Evolutionary conservation across 1,140 invertebrate species (phyloP), one percentile per base, ranked within the genome.

Genomic region (Steinernema khuongi): DNA sequence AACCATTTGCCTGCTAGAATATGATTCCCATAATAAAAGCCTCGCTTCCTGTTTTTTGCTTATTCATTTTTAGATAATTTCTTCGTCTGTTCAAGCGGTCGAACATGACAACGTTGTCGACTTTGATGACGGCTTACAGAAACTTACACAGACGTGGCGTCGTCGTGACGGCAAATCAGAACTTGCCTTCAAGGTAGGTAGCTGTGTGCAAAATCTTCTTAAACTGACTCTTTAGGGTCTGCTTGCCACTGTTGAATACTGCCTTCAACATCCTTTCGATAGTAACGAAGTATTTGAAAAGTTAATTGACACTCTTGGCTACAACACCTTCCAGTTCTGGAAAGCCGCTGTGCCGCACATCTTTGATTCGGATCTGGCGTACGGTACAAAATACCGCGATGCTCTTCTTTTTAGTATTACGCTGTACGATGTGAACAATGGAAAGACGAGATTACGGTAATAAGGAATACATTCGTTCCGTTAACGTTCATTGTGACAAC

Each of bases 371-470:
- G 83, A 84, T 72, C 77, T 84, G 74, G 43, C 72, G 0, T 79
- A 75, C 67, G 83, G 83, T 17, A 85, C 83, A 18, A 85, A 84
- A 70, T 84, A 81, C 50, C 43, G 83, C 32, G 83, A 84, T 67
- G 77, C 82, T 1, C 71, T 84, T 26, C 82, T 84, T 18, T 84
- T 84, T 69, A 79, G 80, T 26, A 36, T 84, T 26, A 81, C 83
- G 2, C 74, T 84, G 11, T 85, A 84, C 69, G 83, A 84, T 60
- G 83, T 84, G n/a, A 84, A 84, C 71, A 85, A 77, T 17, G 83
- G 84, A 1, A 79, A 79, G 19, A 85, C 72, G 71, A 66, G 81
- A 71, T 68, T 83, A 18, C 75, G 73, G 80, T 81, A 66, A 29
- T 26, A 67, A 30, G 4, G 19, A 30, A 22, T 26, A 4, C 22